Conservation (phyloP, 2,888 invertebrate genomes). For the Cactoblastis cactorum region DNA sequence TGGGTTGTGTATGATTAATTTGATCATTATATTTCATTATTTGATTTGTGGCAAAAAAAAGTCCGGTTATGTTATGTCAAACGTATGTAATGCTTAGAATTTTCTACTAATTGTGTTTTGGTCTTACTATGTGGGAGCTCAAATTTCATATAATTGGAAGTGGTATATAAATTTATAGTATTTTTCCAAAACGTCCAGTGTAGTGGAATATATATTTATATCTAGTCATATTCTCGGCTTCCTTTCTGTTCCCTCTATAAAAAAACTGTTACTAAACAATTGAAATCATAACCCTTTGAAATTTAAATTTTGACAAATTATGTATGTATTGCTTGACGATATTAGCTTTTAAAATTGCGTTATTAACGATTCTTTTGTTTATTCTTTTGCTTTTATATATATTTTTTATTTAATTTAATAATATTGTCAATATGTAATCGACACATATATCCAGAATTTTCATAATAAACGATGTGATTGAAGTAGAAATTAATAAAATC, state of each 20-base stretch:
- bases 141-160: too few relatives aligned
- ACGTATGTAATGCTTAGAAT: too few relatives aligned
- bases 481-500: conserved; percentile 25
- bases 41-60: background rate
- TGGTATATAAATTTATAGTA: too few relatives aligned
- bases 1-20: background rate
- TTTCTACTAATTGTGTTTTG: too few relatives aligned
- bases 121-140: too few relatives aligned
- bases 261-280: too few relatives aligned
- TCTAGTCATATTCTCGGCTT: too few relatives aligned
- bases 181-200: too few relatives aligned
- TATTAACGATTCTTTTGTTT: background rate
- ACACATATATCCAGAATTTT: background rate
- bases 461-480: conserved; percentile 5
- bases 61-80: too few relatives aligned
- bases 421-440: background rate
- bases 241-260: too few relatives aligned
- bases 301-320: background rate
- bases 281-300: background rate
- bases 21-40: background rate
- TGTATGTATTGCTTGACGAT: background rate
- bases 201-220: too few relatives aligned
- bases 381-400: background rate
- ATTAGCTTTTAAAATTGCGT: background rate
- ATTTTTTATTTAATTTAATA: background rate